Evolutionary conservation across 2,888 invertebrate species (phyloP).

Genomic region (Tineola bisselliella): DNA sequence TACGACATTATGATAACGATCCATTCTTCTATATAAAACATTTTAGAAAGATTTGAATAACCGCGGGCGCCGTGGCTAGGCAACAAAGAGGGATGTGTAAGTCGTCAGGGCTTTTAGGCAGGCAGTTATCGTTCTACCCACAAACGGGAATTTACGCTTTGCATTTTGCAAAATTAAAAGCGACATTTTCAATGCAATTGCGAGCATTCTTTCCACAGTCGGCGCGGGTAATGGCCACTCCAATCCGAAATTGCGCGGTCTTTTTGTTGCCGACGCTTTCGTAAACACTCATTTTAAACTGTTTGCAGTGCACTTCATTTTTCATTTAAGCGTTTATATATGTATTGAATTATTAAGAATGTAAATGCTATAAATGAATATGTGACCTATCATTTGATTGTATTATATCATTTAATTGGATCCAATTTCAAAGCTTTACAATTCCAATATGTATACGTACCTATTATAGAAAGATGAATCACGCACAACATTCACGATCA

Average conservation of each 20-base stretch:
- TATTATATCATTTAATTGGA: no score
- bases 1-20: slow-evolving; percentile 9
- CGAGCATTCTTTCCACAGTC: slow-evolving; percentile 52
- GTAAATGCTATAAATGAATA: no score
- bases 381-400: no score
- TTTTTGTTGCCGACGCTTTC: slow-evolving; percentile 26
- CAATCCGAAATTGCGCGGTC: slow-evolving; percentile 50
- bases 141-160: slow-evolving; percentile 61
- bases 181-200: slow-evolving; percentile 61
- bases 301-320: slow-evolving; percentile 27
- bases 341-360: no score
- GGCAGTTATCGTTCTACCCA: slow-evolving; percentile 50
- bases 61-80: background rate
- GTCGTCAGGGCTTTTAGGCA: slow-evolving; percentile 54
- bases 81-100: slow-evolving; percentile 7
- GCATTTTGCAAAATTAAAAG: slow-evolving; percentile 64
- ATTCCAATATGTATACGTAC: background rate
- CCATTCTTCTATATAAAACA: slow-evolving; percentile 11
- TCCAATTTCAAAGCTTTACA: no score
- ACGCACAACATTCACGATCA: background rate
- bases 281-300: slow-evolving; percentile 49
- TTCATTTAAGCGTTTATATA: slow-evolving; percentile 9
- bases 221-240: slow-evolving; percentile 61
- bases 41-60: slow-evolving; percentile 11
- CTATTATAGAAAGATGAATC: background rate